Evolutionary conservation across 2,113 vertebrate genomes (phyloP), one percentile per base, ranked within the genome.

Genomic region (Pelmatolapia mariae): DNA sequence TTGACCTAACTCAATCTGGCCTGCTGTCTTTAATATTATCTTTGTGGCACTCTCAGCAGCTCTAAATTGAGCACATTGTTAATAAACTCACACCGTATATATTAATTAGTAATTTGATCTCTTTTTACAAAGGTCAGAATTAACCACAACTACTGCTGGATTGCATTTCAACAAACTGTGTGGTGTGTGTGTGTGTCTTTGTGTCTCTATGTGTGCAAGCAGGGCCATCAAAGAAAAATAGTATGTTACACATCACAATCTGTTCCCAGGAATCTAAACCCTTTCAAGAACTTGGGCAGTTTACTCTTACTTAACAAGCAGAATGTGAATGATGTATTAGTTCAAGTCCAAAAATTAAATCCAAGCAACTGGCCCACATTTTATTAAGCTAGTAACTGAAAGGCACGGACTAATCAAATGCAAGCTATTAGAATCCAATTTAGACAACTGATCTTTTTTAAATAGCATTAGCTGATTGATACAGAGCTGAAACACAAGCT

Each of bases 91-190:
- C 87, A 79, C 31, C 10, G 83, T 22, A 36, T 78, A 61, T 61
- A 89, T 86, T 89, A 87, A 92, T 92, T 89, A 66, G 50, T 40
- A 66, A 79, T 90, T 92, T 91, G 80, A 91, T 73, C 88, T 88
- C 50, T 81, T 83, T 88, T 38, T 16, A 26, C 9, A 88, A 83
- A 91, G 82, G 88, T 87, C 73, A 59, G 38, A 79, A 89, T 92
- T 88, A 89, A 88, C 36, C 13, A 8, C 81, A 85, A 83, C 83
- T 47, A 86, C 71, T 90, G 38, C 53, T 89, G 43, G 57, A 88
- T 68, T 82, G 87, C 59, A 82, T 59, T 84, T 89, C 36, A 89
- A 81, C 24, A 61, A 12, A 86, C 36, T 61, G 36, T 10, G 29
- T 6, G 33, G 26, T 59, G 6, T 22, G 5, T 78, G 10, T 45